phyloP scores from a whole-genome alignment of 2,888 invertebrate species.

The Sclerodermus sp. region DNA sequence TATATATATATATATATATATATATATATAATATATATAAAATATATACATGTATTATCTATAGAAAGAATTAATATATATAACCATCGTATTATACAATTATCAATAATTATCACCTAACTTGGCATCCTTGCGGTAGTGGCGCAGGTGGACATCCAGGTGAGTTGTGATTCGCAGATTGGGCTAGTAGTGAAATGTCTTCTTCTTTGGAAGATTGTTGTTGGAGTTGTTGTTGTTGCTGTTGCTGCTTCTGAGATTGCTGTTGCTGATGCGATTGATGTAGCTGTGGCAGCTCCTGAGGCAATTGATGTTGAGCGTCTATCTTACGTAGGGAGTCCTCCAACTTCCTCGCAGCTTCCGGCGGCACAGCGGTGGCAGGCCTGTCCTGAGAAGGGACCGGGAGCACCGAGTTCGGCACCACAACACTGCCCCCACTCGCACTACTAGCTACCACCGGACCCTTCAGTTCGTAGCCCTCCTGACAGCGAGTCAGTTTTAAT shows the following conservation, averaged over 20 bases:
- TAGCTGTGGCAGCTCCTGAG: no score
- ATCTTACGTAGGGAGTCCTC: no score
- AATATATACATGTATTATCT: slow-evolving; percentile 12
- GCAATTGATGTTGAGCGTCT: no score
- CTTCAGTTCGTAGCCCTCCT: slow-evolving; percentile 69
- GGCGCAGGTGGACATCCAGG: slow-evolving; percentile 60
- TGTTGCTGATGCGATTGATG: background rate
- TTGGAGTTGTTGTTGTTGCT: background rate
- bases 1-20: slow-evolving; percentile 8
- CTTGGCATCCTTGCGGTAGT: slow-evolving; percentile 81
- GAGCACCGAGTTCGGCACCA: slow-evolving; percentile 14
- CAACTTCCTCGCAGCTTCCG: no score
- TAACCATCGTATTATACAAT: slow-evolving; percentile 49
- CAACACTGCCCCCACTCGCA: slow-evolving; percentile 19
- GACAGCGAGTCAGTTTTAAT: slow-evolving; percentile 80
- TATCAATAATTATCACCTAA: slow-evolving; percentile 81
- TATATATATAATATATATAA: background rate
- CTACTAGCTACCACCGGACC: slow-evolving; percentile 40
- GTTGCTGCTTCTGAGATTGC: background rate
- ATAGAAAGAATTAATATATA: slow-evolving; percentile 33
- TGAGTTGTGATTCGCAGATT: slow-evolving; percentile 33
- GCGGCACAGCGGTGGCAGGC: no score
- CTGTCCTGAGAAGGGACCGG: slow-evolving; percentile 9
- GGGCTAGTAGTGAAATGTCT: slow-evolving; percentile 17
- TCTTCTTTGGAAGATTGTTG: slow-evolving; percentile 11